Percentiles rank a stretch among this genome's conserved stretches.
Conservation (phyloP, 1,140 invertebrate genomes). For the Drosophila tsacasi region DNA sequence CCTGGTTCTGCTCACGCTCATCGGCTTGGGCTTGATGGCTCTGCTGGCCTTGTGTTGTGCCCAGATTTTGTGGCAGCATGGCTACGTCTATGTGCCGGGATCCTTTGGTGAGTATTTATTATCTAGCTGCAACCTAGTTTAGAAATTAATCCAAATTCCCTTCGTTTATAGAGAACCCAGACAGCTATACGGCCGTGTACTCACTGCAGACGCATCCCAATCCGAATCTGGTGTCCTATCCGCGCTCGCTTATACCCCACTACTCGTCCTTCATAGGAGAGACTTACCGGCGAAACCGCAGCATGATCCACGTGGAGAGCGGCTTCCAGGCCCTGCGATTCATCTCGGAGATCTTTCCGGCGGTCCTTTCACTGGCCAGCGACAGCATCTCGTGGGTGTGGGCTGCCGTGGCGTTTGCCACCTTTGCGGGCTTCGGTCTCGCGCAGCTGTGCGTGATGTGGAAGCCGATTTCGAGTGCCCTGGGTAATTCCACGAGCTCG, state of each 20-base stretch:
- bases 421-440: slow-evolving; percentile 93
- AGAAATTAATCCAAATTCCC: background rate
- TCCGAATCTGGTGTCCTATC: slow-evolving; percentile 80
- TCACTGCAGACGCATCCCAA: slow-evolving; percentile 85
- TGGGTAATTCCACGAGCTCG: slow-evolving; percentile 94
- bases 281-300: slow-evolving; percentile 78
- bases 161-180: slow-evolving; percentile 88
- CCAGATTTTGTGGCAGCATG: slow-evolving; percentile 90
- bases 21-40: slow-evolving; percentile 90
- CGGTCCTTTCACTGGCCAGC: slow-evolving; percentile 90
- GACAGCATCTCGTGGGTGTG: slow-evolving; percentile 87
- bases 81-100: slow-evolving; percentile 91
- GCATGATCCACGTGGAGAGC: slow-evolving; percentile 86
- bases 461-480: slow-evolving; percentile 88
- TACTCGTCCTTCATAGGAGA: slow-evolving; percentile 83
- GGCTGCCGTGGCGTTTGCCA: slow-evolving; percentile 94
- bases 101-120: slow-evolving; percentile 91
- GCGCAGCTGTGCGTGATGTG: slow-evolving; percentile 90
- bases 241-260: slow-evolving; percentile 71
- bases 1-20: slow-evolving; percentile 91
- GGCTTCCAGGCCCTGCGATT: slow-evolving; percentile 92
- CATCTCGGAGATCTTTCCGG: slow-evolving; percentile 94
- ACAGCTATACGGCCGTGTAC: slow-evolving; percentile 88
- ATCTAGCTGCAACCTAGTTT: background rate
- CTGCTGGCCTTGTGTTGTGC: slow-evolving; percentile 93